These are phyloP conservation scores for Nudaria mundana DNA, from an alignment of 2,888 invertebrate species.

Conservation along the genomic window DNA sequence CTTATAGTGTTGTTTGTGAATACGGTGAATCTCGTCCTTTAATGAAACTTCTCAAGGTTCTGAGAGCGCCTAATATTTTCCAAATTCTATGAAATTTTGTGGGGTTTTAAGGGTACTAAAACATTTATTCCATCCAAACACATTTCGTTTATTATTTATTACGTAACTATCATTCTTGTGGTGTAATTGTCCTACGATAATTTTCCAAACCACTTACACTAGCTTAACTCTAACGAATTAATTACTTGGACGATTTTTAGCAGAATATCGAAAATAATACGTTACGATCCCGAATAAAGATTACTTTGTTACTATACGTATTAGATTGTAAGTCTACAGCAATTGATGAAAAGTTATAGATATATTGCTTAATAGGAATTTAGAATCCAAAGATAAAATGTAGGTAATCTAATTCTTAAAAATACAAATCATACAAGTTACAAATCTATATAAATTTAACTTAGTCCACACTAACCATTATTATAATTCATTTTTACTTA, in stretches of 20 bases:
- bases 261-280: conserved; percentile 27
- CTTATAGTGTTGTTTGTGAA: too few species aligned
- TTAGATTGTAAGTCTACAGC: conserved; percentile 22
- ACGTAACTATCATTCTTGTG: conserved; percentile 64
- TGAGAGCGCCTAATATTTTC: too few species aligned
- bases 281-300: conserved; percentile 19
- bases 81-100: too few species aligned
- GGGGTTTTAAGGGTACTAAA: too few species aligned
- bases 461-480: conserved; percentile 74
- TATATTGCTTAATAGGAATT: conserved; percentile 38
- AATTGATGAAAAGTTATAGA: conserved; percentile 25
- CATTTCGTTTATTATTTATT: conserved; percentile 70
- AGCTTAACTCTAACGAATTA: conserved; percentile 63
- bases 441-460: conserved; percentile 44
- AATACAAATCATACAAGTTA: conserved; percentile 46
- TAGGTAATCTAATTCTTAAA: conserved; percentile 44
- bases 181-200: conserved; percentile 65
- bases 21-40: too few species aligned
- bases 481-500: conserved; percentile 81
- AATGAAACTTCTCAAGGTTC: too few species aligned
- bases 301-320: conserved; percentile 17
- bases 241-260: conserved; percentile 69
- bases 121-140: conserved; percentile 63
- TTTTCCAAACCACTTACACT: conserved; percentile 70
- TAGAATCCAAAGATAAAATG: conserved; percentile 52